A percentile compares a stretch with the other conserved stretches of the same genome.
Conservation (phyloP, 2,113 vertebrate species). For the Antennarius striatus region DNA sequence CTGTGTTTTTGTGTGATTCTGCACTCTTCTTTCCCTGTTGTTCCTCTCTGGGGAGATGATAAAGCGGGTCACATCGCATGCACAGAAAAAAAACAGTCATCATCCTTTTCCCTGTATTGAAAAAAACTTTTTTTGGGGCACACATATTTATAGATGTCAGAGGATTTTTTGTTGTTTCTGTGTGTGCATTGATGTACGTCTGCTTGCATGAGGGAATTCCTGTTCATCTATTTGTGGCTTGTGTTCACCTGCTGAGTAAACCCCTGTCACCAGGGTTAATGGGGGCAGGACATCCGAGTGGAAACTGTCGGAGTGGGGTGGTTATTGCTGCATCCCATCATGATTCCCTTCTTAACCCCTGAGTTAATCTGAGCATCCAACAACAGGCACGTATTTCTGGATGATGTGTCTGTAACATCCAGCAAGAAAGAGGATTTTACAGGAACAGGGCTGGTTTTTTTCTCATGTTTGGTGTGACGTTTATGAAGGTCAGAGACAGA, state of each 20-base stretch:
- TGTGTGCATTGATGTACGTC: neutral
- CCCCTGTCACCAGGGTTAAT: neutral
- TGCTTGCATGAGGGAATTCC: constrained; percentile 11
- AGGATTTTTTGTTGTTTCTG: neutral
- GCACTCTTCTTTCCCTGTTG: constrained; percentile 21
- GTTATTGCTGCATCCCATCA: constrained; percentile 25
- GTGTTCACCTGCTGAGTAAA: constrained; percentile 47
- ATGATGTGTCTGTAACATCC: constrained; percentile 7
- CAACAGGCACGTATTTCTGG: constrained; percentile 32
- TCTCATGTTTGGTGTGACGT: neutral
- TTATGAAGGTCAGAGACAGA: neutral
- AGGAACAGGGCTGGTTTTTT: constrained; percentile 11
- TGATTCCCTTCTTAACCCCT: constrained; percentile 8
- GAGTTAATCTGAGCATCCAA: neutral
- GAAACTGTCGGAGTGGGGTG: constrained; percentile 23
- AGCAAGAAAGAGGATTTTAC: constrained; percentile 6
- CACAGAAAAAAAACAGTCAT: neutral
- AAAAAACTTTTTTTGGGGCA: neutral
- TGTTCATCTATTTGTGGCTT: constrained; percentile 4
- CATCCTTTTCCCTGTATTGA: neutral
- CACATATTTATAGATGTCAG: neutral
- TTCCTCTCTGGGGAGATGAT: constrained; percentile 19
- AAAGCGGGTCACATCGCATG: neutral
- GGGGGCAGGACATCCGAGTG: constrained; percentile 46
- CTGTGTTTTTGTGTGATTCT: neutral